A percentile compares a stretch with the other conserved stretches of the same genome.
phyloP scores from a whole-genome alignment of 2,797 vertebrate species.

The Pteronotus mesoamericanus region DNA sequence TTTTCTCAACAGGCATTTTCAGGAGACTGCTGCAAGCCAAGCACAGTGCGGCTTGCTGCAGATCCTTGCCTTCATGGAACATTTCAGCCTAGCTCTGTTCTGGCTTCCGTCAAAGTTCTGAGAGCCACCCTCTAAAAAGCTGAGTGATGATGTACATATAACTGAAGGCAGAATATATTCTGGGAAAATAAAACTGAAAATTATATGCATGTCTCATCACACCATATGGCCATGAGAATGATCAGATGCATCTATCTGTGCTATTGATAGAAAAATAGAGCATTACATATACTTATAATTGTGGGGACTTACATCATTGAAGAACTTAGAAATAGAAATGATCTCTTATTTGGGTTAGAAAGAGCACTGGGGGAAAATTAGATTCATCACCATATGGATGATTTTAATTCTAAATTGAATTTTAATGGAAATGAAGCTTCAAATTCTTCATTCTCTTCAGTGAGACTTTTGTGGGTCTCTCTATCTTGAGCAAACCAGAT shows the following conservation, averaged over 20 bases:
- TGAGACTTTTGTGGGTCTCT: slow-evolving; percentile 47
- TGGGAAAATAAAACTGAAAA: slow-evolving; percentile 51
- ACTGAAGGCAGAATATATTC: slow-evolving; percentile 45
- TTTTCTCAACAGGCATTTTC: neutral
- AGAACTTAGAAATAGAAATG: slow-evolving; percentile 60
- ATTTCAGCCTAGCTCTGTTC: neutral
- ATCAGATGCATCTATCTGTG: slow-evolving; percentile 38
- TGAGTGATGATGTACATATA: neutral
- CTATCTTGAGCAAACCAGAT: neutral
- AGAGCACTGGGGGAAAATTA: slow-evolving; percentile 34
- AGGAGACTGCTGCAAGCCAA: neutral
- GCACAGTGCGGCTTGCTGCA: neutral
- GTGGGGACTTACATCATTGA: slow-evolving; percentile 65
- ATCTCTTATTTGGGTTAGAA: slow-evolving; percentile 59
- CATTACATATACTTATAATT: slow-evolving; percentile 15
- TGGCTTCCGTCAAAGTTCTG: slow-evolving; percentile 9
- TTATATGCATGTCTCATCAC: slow-evolving; percentile 40
- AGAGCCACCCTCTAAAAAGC: neutral
- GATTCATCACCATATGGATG: slow-evolving; percentile 56
- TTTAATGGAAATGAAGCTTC: slow-evolving; percentile 58
- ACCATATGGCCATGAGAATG: slow-evolving; percentile 53
- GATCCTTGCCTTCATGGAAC: neutral
- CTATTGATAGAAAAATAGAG: slow-evolving; percentile 51
- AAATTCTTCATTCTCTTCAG: slow-evolving; percentile 33
- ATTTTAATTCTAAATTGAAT: slow-evolving; percentile 57